Conservation (phyloP, 2,888 invertebrate genomes). For the Epinotia brunnichana region DNA sequence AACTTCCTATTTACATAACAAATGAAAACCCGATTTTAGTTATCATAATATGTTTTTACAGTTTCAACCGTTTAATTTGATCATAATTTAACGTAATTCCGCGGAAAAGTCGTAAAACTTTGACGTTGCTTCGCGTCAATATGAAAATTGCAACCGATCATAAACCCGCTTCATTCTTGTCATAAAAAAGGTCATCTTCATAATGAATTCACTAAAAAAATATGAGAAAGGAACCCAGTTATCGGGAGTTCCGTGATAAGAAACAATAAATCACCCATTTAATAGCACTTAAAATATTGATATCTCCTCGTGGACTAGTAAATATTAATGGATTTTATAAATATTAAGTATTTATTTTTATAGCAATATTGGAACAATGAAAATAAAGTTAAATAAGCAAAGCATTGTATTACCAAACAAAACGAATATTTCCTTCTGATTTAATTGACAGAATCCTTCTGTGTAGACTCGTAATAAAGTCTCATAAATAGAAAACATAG, state of each 20-base stretch:
- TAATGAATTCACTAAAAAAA: conserved; percentile 52
- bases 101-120: conserved; percentile 32
- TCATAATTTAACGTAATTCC: conserved; percentile 29
- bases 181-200: conserved; percentile 51
- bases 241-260: conserved; percentile 59
- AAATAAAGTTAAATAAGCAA: too few relatives aligned
- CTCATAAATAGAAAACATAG: too few relatives aligned
- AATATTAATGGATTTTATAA: not conserved
- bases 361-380: too few relatives aligned
- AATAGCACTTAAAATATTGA: not conserved
- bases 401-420: too few relatives aligned
- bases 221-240: conserved; percentile 50
- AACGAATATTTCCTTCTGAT: too few relatives aligned
- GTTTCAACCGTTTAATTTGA: conserved; percentile 3
- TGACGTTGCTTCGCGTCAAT: conserved; percentile 54
- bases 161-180: conserved; percentile 62
- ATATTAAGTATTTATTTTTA: not conserved
- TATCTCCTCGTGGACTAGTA: not conserved
- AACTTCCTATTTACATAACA: not conserved
- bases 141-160: conserved; percentile 60
- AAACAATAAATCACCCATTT: conserved; percentile 26
- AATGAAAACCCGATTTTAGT: not conserved
- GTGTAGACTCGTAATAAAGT: too few relatives aligned
- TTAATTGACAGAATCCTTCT: too few relatives aligned
- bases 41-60: not conserved